A percentile compares a stretch with the other conserved stretches of the same genome.
Conservation (phyloP, 2,888 invertebrate genomes). For the Luperina testacea region DNA sequence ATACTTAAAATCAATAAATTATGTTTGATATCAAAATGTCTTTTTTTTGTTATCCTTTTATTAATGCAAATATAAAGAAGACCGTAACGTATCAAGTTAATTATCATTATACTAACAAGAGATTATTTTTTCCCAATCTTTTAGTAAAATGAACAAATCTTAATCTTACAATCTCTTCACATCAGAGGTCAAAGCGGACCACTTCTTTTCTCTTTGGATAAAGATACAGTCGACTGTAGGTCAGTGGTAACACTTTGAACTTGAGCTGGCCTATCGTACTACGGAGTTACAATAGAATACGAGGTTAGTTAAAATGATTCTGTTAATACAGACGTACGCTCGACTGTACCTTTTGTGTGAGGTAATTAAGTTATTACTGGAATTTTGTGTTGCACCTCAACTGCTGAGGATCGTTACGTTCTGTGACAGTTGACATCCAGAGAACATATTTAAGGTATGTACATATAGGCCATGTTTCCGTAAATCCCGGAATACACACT, state of each 20-base stretch:
- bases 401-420: background rate
- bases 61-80: background rate
- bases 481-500: background rate
- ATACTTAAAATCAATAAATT: slow-evolving; percentile 55
- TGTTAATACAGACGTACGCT: background rate
- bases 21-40: slow-evolving; percentile 22
- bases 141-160: background rate
- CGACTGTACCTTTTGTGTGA: background rate
- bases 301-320: background rate
- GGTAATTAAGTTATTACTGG: background rate
- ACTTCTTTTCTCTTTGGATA: background rate
- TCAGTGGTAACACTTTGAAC: background rate
- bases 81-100: background rate
- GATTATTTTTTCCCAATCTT: background rate
- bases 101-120: background rate
- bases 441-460: background rate
- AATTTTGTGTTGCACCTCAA: background rate
- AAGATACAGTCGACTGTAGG: background rate
- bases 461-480: background rate
- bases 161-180: background rate
- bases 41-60: slow-evolving; percentile 15
- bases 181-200: background rate
- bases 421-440: too few relatives aligned
- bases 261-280: background rate
- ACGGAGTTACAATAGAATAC: background rate